Evolutionary conservation across 2,888 invertebrate species (phyloP), one percentile per base, ranked within the genome.

Genomic region (Pimpla rufipes): DNA sequence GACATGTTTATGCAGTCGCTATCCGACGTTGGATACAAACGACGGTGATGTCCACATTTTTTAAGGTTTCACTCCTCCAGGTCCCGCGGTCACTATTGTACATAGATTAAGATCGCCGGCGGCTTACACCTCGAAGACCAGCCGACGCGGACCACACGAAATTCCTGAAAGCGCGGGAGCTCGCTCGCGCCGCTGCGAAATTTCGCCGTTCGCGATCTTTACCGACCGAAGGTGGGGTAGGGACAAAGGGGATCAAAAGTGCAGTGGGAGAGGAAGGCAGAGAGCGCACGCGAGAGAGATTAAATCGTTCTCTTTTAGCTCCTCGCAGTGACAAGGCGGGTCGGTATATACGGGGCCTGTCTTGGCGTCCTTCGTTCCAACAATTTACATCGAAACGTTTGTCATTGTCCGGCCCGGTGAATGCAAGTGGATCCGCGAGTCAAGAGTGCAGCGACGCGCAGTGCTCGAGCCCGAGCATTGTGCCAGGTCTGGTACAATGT

Each of bases 371-470:
- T 83, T 67, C 75, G 83, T 83, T 81, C 64, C 82, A 78, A 79
- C 70, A 80, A 88, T 86, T 87, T 87, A 86, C 86, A 86, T 84
- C 83, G 79, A 62, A 77, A 85, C 85, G 85, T 88, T 86, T 87
- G 87, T 87, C 87, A 86, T 86, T 88, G 86, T 88, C 85, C 79
- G 64, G 78, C 52, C 18, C 67, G 11, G 67, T 76, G 79, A 73
- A 82, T 81, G 70, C 70, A 70, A 75, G 78, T 81, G 68, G 78
- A 67, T 45, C 64, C 50, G 71, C 59, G 77, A 86, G 83, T 86
- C 86, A 75, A 83, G 83, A 87, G 84, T 82, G 84, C 84, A 83
- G 62, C 66, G 76, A 16, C 16, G 73, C 40, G 80, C 78, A 78
- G 78, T 55, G 74, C 76, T 79, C 74, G 71, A 55, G 64, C 57